phyloP scores from a whole-genome alignment of 2,797 vertebrate genomes.

The Picus viridis region DNA sequence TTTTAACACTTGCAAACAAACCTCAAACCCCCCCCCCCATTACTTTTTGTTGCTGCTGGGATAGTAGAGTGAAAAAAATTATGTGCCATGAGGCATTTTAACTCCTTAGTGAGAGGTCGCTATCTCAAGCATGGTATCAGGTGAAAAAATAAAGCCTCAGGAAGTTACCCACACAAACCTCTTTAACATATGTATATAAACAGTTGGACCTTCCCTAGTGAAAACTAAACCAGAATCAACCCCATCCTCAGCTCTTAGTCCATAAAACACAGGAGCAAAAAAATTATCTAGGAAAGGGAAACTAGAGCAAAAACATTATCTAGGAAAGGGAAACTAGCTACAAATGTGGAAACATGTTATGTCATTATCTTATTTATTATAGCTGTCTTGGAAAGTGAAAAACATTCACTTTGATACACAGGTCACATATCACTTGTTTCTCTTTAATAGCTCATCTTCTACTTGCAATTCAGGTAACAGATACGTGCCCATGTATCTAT shows the following conservation, averaged over 20 bases:
- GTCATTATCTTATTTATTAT: background rate
- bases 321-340: background rate
- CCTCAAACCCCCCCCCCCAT: background rate
- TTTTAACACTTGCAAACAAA: conserved; percentile 6
- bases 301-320: background rate
- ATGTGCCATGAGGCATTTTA: background rate
- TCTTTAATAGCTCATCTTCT: background rate
- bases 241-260: background rate
- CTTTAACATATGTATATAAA: background rate
- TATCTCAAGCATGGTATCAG: background rate
- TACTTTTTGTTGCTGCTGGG: background rate
- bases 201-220: background rate
- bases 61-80: background rate
- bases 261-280: background rate
- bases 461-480: background rate
- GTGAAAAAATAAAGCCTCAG: background rate
- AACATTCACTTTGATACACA: background rate
- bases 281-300: background rate
- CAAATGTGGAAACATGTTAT: background rate
- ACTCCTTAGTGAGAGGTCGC: background rate
- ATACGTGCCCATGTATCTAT: background rate
- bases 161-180: background rate
- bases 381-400: background rate
- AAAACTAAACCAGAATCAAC: background rate
- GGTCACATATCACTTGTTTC: background rate